phyloP scores from a whole-genome alignment of 1,140 invertebrate genomes.

The Rhynchophorus ferrugineus region DNA sequence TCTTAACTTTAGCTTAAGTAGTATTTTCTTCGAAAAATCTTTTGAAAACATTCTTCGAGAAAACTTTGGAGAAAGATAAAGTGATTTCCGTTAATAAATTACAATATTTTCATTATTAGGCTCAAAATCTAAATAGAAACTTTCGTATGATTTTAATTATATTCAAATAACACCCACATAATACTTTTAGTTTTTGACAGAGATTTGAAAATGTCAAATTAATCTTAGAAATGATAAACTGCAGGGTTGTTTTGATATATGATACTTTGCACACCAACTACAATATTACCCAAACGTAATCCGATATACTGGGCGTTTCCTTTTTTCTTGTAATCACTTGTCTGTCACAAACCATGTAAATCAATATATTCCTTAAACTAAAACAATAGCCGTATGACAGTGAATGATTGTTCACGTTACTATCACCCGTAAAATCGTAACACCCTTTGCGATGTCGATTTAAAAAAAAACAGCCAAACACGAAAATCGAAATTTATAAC shows the following conservation, averaged over 20 bases:
- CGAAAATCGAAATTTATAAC: slow-evolving; percentile 6
- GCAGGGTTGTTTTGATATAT: not conserved
- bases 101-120: too few species aligned
- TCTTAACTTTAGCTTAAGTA: too few species aligned
- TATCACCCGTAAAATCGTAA: slow-evolving; percentile 6
- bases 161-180: too few species aligned
- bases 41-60: too few species aligned
- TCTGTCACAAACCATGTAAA: slow-evolving; percentile 15
- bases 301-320: not conserved
- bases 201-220: not conserved
- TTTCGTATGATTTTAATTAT: too few species aligned
- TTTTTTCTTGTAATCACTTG: slow-evolving; percentile 2
- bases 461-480: slow-evolving; percentile 8
- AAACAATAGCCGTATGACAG: slow-evolving; percentile 16
- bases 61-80: too few species aligned
- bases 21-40: too few species aligned
- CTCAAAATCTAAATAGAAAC: too few species aligned
- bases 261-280: not conserved
- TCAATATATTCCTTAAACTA: slow-evolving; percentile 11
- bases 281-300: not conserved
- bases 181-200: too few species aligned
- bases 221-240: not conserved
- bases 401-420: slow-evolving; percentile 11
- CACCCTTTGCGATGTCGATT: slow-evolving; percentile 7
- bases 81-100: too few species aligned